Evolutionary conservation across 1,140 invertebrate species (phyloP), one percentile per base, ranked within the genome.

Genomic region (Physella acuta): DNA sequence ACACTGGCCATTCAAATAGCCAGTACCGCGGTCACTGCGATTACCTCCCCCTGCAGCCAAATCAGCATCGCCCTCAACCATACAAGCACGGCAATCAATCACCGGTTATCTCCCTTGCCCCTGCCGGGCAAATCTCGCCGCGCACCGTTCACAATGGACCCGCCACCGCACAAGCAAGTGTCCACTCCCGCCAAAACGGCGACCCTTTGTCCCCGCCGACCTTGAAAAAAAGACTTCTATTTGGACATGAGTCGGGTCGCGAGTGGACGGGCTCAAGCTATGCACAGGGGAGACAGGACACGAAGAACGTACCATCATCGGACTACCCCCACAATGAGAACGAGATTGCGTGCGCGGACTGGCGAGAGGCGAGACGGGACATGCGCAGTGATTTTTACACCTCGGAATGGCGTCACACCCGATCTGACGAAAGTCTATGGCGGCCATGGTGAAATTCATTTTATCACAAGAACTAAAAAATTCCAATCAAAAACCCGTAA

Each of bases 181-280:
- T 24, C 34, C 34, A 31, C 1, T 64, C 62, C 62, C 62, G 62
- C 51, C 62, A 20, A 64, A 64, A 64, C 26, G 31, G 36, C 34
- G 33, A 1, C 34, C 17, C 62, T 31, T 64, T 64, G 62, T 64
- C 64, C 51, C 64, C 30, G 28, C 51, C 36, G 36, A 39, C 52
- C 52, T 66, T 66, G 64, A 66, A 66, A 52, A 66, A 30, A 34
- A 5, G 53, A 28, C 31, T 66, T 4, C 33, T 66, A 52, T 66
- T 56, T 28, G 64, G 51, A n/a, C 64, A 56, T 20, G 33, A 52
- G 52, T 66, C 64, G 52, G 64, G 56, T 51, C 39, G 59, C 34
- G 59, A 39, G 36, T 61, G 59, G 59, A 44, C 59, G n/a, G 37
- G 34, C 34, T 34, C 59, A 61, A 24, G 56, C 56, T 58, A 34